Evolutionary conservation across 1,140 invertebrate genomes (phyloP), one percentile per base, ranked within the genome.

Genomic region (Euura saliciscinereae): DNA sequence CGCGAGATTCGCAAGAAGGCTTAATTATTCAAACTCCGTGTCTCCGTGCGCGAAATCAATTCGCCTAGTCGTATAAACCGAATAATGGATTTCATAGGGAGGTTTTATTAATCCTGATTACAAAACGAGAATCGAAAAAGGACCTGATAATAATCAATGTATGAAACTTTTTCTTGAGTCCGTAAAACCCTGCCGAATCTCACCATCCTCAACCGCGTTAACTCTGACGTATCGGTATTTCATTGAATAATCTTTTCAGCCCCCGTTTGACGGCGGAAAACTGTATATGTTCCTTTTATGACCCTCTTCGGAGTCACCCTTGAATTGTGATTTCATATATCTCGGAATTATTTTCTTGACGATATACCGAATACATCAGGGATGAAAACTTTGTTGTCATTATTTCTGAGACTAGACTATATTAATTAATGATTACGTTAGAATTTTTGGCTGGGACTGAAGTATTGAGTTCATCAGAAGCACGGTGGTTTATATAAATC

Each of bases 1-100:
- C 3, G 51, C 13, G 51, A 59, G 51, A 59, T 59, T 59, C 51
- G 51, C 51, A n/a, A 59, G 51, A 59, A 59, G 51, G 51, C 51
- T 59, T 59, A 59, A 59, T 59, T 59, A 59, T 59, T 59, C 51
- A 59, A 59, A 28, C 28, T 28, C 28, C 28, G 28, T 28, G 28
- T 28, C 51, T 59, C 51, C 51, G 51, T 59, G 51, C 51, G 51
- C 51, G 51, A 59, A 59, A 59, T 59, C 51, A 59, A 59, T 59
- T 59, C 13, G 51, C 51, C 8, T 6, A n/a, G 51, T 11, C 3
- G 3, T 59, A 8, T 59, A 59, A 59, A n/a, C 8, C 51, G 51
- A 59, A 59, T 6, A 59, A 59, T 59, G 51, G 51, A 59, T 59
- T 59, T 59, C 13, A 59, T 59, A 59, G 8, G 51, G 51, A 59